phyloP scores from a whole-genome alignment of 2,797 vertebrate species.

The Poecilia gillii region DNA sequence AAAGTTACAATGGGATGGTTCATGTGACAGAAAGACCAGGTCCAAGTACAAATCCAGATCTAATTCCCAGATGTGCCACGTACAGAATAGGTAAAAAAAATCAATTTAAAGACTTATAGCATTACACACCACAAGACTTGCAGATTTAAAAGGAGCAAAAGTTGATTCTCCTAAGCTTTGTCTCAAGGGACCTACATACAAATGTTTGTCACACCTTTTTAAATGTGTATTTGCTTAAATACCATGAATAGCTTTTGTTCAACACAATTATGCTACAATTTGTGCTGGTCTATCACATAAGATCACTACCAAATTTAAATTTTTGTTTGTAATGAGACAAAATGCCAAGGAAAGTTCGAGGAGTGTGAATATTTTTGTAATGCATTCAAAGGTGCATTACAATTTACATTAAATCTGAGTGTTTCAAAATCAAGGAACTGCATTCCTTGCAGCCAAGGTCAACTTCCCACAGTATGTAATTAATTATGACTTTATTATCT shows the following conservation, averaged over 20 bases:
- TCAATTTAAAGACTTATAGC: background rate
- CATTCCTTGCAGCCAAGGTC: slow-evolving; percentile 64
- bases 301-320: no score
- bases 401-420: slow-evolving; percentile 37
- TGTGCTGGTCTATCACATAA: background rate
- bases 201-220: background rate
- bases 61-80: background rate
- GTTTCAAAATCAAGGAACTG: slow-evolving; percentile 28
- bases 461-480: slow-evolving; percentile 43
- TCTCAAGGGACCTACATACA: background rate
- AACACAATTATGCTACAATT: background rate
- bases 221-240: background rate
- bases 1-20: background rate
- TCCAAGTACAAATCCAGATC: background rate
- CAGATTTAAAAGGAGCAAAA: background rate
- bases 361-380: background rate
- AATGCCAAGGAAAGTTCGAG: background rate
- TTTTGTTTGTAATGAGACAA: background rate
- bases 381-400: background rate
- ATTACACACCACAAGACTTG: background rate
- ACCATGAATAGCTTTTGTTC: background rate
- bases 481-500: slow-evolving; percentile 71
- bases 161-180: background rate
- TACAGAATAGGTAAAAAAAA: background rate
- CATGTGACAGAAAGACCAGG: background rate